A percentile compares a stretch with the other conserved stretches of the same genome.
These are phyloP conservation scores for Pinctada fucata DNA, from an alignment of 2,888 invertebrate species.

Conservation along the genomic window DNA sequence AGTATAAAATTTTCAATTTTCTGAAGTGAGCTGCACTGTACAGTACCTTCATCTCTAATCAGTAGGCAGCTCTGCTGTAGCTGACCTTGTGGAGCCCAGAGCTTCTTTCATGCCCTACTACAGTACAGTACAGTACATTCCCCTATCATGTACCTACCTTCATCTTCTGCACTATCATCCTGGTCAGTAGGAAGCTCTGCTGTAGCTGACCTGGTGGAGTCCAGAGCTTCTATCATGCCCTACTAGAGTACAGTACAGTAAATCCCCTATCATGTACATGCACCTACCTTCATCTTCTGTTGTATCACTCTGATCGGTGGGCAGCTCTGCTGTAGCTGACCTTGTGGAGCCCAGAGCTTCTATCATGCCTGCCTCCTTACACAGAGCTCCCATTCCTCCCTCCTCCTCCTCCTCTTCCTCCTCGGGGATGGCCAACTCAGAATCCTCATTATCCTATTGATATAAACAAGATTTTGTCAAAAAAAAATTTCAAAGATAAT, in stretches of 20 bases:
- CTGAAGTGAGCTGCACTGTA: no score
- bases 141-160: conserved; percentile 13
- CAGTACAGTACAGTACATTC: no score
- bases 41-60: conserved; percentile 59
- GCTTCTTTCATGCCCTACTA: background rate
- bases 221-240: conserved; percentile 11
- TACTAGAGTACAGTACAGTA: conserved; percentile 8
- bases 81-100: conserved; percentile 3
- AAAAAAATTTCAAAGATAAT: no score
- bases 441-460: conserved; percentile 42
- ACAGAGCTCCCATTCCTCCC: conserved; percentile 24
- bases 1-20: no score
- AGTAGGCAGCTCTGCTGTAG: conserved; percentile 41
- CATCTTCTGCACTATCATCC: conserved; percentile 68
- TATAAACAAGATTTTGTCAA: background rate
- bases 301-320: conserved; percentile 65
- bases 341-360: conserved; percentile 3
- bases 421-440: conserved; percentile 24
- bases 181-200: conserved; percentile 54
- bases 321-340: conserved; percentile 24
- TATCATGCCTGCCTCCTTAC: conserved; percentile 4
- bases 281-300: conserved; percentile 70
- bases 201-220: background rate
- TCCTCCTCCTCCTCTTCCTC: conserved; percentile 29
- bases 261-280: conserved; percentile 19